Percentiles rank a stretch among this genome's conserved stretches.
phyloP scores from a whole-genome alignment of 2,113 vertebrate species.

The Pionites leucogaster region DNA sequence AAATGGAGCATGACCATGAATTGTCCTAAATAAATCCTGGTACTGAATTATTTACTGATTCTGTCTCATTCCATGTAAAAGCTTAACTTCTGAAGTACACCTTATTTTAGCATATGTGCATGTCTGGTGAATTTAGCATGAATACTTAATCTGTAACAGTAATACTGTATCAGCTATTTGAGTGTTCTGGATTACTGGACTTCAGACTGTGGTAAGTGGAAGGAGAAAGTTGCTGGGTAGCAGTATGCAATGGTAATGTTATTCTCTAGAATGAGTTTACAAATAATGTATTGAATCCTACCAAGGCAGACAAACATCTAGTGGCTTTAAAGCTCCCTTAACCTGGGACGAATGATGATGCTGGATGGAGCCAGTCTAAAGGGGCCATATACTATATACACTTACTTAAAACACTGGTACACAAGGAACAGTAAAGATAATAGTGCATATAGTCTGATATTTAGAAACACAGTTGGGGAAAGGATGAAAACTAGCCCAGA shows the following conservation, averaged over 20 bases:
- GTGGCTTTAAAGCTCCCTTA: background rate
- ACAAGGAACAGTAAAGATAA: background rate
- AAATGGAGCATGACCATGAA: slow-evolving; percentile 22
- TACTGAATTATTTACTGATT: background rate
- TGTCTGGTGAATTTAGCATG: background rate
- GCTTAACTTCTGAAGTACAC: background rate
- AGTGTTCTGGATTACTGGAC: background rate
- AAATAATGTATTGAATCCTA: accelerated
- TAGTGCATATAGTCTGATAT: background rate
- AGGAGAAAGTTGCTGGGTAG: background rate
- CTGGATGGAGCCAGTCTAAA: background rate
- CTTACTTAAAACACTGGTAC: background rate
- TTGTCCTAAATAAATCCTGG: slow-evolving; percentile 43
- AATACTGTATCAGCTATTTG: accelerated
- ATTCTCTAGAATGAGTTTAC: background rate
- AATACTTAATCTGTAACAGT: background rate
- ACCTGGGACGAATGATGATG: background rate
- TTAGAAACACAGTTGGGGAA: background rate
- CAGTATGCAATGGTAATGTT: background rate
- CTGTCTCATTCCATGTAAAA: background rate
- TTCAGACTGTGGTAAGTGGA: background rate
- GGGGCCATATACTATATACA: accelerated
- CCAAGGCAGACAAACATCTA: background rate
- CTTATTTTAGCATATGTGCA: accelerated
- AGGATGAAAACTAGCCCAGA: background rate